Conservation (phyloP, 2,888 invertebrate species). For the Drosophila eohydei region DNA sequence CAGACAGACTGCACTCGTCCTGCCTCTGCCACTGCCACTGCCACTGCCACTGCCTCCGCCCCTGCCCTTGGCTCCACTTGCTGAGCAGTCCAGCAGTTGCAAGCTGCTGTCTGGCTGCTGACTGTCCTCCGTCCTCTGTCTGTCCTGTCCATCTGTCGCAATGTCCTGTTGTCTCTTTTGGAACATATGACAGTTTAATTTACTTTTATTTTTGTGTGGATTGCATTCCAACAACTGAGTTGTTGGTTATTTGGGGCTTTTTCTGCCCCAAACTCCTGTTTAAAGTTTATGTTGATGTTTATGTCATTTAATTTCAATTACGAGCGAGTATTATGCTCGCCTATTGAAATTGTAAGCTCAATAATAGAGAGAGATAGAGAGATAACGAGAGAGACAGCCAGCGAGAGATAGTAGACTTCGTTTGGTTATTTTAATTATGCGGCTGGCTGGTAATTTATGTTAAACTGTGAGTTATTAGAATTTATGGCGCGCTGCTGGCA, state of each 20-base stretch:
- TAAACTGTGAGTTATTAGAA: conserved; percentile 74
- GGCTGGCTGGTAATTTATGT: conserved; percentile 72
- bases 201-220: conserved; percentile 79
- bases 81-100: conserved; percentile 27
- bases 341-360: conserved; percentile 36
- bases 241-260: conserved; percentile 51
- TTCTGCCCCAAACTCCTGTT: conserved; percentile 37
- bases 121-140: conserved; percentile 15
- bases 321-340: conserved; percentile 20
- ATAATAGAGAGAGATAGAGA: conserved; percentile 30
- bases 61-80: not conserved
- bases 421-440: conserved; percentile 69
- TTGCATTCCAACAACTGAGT: conserved; percentile 68
- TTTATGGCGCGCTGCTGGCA: conserved; percentile 62
- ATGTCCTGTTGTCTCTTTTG: conserved; percentile 50
- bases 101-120: conserved; percentile 35
- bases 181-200: conserved; percentile 82
- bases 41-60: not conserved
- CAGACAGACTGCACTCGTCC: conserved; percentile 58
- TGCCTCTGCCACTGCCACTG: not conserved
- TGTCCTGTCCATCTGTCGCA: conserved; percentile 31
- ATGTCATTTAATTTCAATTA: conserved; percentile 79
- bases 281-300: conserved; percentile 74
- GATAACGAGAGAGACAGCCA: not conserved
- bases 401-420: conserved; percentile 7